Percentiles rank a stretch among this genome's conserved stretches.
Conservation (phyloP, 2,888 invertebrate genomes). For the Limnephilus auricula region DNA sequence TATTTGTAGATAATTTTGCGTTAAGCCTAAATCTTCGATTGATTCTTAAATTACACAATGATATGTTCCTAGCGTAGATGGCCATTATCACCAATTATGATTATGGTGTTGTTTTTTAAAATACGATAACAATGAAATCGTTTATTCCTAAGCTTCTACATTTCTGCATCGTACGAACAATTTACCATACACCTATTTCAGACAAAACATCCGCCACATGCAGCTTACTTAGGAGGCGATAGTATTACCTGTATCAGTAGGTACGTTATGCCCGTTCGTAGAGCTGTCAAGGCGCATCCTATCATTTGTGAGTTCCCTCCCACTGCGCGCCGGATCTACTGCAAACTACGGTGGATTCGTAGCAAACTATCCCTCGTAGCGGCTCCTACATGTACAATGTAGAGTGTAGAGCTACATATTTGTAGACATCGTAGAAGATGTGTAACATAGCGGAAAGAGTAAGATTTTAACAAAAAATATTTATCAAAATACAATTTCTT, state of each 20-base stretch:
- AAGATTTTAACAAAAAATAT: neutral
- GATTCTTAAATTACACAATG: no score
- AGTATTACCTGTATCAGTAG: slow-evolving; percentile 47
- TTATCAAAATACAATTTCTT: no score
- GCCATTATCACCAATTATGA: no score
- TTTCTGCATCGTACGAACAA: neutral
- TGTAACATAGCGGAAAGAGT: neutral
- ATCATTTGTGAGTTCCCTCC: slow-evolving; percentile 52
- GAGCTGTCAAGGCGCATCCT: slow-evolving; percentile 51
- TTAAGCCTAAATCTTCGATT: no score
- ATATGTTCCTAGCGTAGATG: no score
- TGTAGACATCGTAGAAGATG: neutral
- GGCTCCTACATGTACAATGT: neutral
- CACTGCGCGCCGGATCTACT: slow-evolving; percentile 23
- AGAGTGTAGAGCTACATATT: neutral
- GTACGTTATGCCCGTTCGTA: neutral
- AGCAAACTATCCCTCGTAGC: slow-evolving; percentile 23
- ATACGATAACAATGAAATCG: neutral
- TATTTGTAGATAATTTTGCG: no score
- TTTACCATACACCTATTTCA: neutral
- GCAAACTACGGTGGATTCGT: slow-evolving; percentile 25
- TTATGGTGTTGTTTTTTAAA: no score
- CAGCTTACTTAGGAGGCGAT: slow-evolving; percentile 53
- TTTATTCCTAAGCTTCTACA: neutral
- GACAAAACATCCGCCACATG: slow-evolving; percentile 36